Evolutionary conservation across 2,888 invertebrate species (phyloP).

Genomic region (Antheraea yamamai): DNA sequence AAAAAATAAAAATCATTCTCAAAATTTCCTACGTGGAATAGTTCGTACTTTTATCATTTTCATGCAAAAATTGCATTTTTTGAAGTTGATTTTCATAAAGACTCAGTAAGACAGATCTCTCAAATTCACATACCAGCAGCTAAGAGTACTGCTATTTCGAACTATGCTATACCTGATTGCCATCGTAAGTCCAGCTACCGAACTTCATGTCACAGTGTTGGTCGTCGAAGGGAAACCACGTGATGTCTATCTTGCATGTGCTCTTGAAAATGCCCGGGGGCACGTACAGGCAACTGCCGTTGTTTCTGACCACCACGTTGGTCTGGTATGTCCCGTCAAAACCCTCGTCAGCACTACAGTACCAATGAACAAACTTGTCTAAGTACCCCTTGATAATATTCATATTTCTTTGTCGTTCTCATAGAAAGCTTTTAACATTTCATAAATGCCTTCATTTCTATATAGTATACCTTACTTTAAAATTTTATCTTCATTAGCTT

Average conservation of each 20-base stretch:
- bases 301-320: constrained; percentile 99
- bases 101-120: constrained; percentile 20
- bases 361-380: constrained; percentile 22
- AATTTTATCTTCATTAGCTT: neutral
- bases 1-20: constrained; percentile 5
- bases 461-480: neutral
- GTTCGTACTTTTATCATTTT: neutral
- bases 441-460: neutral
- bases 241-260: constrained; percentile 99
- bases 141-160: constrained; percentile 19
- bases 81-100: constrained; percentile 17
- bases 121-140: constrained; percentile 26
- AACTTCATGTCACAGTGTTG: constrained; percentile 99
- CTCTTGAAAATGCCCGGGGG: constrained; percentile 99
- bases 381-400: neutral
- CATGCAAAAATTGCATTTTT: neutral
- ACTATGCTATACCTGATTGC: constrained; percentile 90
- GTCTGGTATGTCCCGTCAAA: constrained; percentile 99
- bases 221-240: constrained; percentile 99
- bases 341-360: constrained; percentile 98
- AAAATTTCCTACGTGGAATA: neutral
- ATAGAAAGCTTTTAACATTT: neutral
- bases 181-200: constrained; percentile 99
- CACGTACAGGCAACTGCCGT: constrained; percentile 99
- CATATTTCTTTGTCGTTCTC: neutral